Base-by-base conservation (phyloP, 2,113 vertebrate genomes). In the Diglossa brunneiventris region DNA sequence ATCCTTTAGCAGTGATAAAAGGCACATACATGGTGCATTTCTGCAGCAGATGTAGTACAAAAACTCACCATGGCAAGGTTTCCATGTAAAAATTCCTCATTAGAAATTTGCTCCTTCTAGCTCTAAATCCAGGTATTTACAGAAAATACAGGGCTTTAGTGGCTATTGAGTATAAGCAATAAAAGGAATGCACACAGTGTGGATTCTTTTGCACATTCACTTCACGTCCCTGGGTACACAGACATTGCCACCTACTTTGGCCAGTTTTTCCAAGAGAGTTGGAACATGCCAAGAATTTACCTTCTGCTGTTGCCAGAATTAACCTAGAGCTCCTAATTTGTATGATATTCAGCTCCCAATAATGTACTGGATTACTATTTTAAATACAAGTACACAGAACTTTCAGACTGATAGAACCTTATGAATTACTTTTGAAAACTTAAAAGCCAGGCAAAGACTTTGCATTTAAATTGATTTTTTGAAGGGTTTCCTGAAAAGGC, bases 381-480 rank as follows among this genome's bases (percentile, higher is more conserved):
- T 89, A 76, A 89, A 85, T 52, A 72, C 24, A 83, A 68, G 13
- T 14, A 82, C 15, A 83, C 75, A 81, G 74, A 95, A 84, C 63
- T 85, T 76, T 22, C 68, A 75, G 47, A 55, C 18, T 26, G 30
- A 84, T 28, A 74, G 89, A 92, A 81, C 31, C 35, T 89, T 46
- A 79, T 67, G 46, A 88, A 90, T 75, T 39, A 73, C 78, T 92
- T 94, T 17, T 53, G 52, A 75, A 83, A 95, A 93, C 67, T 80
- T 70, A 81, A 95, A 95, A 83, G 76, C 52, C 23, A 70, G 49
- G 64, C 74, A 67, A 86, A 89, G 68, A 50, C 58, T 97, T 96
- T 93, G 81, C 87, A 96, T 95, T 96, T 97, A 96, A 92, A 96
- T 92, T 76, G 78, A 83, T 96, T 96, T 97, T 96, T 79, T 37